Percentiles rank a stretch among this genome's conserved stretches.
phyloP scores from a whole-genome alignment of 2,888 invertebrate genomes.

The Drosophila bunnanda region DNA sequence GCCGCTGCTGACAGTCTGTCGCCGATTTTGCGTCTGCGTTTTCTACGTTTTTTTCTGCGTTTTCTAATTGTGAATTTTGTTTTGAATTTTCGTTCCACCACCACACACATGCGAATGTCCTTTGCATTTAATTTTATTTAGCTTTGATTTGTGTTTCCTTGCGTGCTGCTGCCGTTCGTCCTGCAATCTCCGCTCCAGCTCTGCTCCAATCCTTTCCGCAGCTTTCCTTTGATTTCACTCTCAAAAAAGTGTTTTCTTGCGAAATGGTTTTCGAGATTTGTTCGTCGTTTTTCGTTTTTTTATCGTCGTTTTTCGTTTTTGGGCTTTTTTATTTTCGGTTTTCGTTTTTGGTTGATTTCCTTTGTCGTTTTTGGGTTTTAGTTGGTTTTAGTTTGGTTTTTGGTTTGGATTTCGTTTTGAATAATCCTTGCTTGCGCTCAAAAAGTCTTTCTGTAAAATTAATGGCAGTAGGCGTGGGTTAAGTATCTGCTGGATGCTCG shows the following conservation, averaged over 20 bases:
- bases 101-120: slow-evolving; percentile 84
- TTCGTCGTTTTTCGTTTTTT: slow-evolving; percentile 29
- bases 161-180: slow-evolving; percentile 48
- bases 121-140: slow-evolving; percentile 83
- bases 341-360: slow-evolving; percentile 48
- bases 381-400: slow-evolving; percentile 45
- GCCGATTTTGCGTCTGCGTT: slow-evolving; percentile 80
- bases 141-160: slow-evolving; percentile 58
- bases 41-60: slow-evolving; percentile 83
- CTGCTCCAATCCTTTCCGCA: slow-evolving; percentile 34
- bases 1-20: slow-evolving; percentile 59
- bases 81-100: slow-evolving; percentile 84
- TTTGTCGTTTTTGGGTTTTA: slow-evolving; percentile 48
- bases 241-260: slow-evolving; percentile 66
- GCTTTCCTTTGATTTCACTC: slow-evolving; percentile 57
- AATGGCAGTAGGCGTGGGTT: slow-evolving; percentile 35
- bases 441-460: slow-evolving; percentile 82
- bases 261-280: slow-evolving; percentile 42
- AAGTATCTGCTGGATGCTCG: slow-evolving; percentile 28
- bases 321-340: slow-evolving; percentile 30
- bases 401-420: slow-evolving; percentile 64
- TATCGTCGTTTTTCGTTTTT: slow-evolving; percentile 41
- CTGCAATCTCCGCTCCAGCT: slow-evolving; percentile 30
- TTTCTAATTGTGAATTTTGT: slow-evolving; percentile 84
- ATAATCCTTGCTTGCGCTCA: slow-evolving; percentile 83